Evolutionary conservation across 2,113 vertebrate genomes (phyloP).

Genomic region (Antechinus flavipes): DNA sequence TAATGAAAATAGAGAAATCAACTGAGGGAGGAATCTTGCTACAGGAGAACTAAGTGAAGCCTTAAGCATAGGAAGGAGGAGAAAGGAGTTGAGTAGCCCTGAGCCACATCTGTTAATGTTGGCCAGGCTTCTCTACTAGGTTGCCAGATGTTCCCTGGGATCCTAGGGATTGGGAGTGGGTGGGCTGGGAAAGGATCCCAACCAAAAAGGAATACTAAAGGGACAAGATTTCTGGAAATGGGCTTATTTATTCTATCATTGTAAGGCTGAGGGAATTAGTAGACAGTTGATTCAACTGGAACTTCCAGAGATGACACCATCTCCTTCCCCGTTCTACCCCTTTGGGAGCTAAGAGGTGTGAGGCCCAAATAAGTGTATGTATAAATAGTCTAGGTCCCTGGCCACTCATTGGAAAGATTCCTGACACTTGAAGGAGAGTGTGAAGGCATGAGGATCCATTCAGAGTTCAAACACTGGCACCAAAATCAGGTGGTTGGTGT

Average conservation of each 20-base stretch:
- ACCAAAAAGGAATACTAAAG: neutral
- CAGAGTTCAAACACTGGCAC: neutral
- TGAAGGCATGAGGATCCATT: neutral
- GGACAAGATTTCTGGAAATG: neutral
- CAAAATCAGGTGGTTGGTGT: neutral
- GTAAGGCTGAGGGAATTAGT: neutral
- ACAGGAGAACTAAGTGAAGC: neutral
- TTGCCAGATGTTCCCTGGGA: neutral
- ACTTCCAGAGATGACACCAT: neutral
- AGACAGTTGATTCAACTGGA: neutral
- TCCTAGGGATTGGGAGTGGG: neutral
- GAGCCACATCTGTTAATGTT: neutral
- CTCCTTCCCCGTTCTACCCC: neutral
- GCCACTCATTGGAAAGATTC: neutral
- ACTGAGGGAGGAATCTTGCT: neutral
- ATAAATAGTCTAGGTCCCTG: neutral
- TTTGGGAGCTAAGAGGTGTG: neutral
- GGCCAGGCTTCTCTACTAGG: neutral
- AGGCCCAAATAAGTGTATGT: neutral
- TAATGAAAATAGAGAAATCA: neutral
- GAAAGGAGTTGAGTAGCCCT: neutral
- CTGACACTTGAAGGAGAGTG: neutral
- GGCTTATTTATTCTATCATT: neutral
- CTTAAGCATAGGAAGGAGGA: neutral
- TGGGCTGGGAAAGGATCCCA: conserved; percentile 2